Evolutionary conservation across 2,797 vertebrate species (phyloP).

Genomic region (Parambassis ranga): DNA sequence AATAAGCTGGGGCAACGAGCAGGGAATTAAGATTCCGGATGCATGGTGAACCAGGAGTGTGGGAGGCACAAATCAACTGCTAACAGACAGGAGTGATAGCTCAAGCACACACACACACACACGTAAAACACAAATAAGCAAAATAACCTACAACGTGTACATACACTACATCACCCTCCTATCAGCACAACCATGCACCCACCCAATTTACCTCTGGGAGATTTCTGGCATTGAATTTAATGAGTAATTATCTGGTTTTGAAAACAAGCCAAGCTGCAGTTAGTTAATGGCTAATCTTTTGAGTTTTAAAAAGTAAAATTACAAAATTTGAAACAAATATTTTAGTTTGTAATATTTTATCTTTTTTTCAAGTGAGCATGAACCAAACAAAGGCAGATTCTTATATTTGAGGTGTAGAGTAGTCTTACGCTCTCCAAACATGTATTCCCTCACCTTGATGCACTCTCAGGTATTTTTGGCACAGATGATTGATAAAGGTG

Average conservation of each 20-base stretch:
- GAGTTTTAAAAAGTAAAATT: not conserved
- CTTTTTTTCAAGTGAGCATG: too few species aligned
- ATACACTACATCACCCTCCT: not conserved
- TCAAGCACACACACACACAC: not conserved
- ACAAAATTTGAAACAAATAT: too few species aligned
- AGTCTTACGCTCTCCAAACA: too few species aligned
- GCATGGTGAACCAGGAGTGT: not conserved
- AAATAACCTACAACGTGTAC: not conserved
- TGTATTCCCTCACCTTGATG: too few species aligned
- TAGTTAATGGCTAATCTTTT: not conserved
- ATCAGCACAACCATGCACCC: not conserved
- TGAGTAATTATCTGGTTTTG: too few species aligned
- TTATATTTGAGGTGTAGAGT: too few species aligned
- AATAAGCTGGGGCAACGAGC: conserved; percentile 22
- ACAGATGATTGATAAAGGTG: too few species aligned
- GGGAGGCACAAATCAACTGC: conserved; percentile 47
- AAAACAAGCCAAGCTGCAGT: not conserved
- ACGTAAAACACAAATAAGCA: not conserved
- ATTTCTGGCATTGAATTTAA: not conserved
- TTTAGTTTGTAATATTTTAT: too few species aligned
- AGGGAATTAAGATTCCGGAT: conserved; percentile 48
- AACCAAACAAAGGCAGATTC: too few species aligned
- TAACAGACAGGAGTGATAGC: conserved; percentile 42
- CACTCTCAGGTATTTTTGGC: too few species aligned
- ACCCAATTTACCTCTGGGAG: not conserved